phyloP scores from a whole-genome alignment of 2,113 vertebrate species.

The Rhodinocichla rosea region DNA sequence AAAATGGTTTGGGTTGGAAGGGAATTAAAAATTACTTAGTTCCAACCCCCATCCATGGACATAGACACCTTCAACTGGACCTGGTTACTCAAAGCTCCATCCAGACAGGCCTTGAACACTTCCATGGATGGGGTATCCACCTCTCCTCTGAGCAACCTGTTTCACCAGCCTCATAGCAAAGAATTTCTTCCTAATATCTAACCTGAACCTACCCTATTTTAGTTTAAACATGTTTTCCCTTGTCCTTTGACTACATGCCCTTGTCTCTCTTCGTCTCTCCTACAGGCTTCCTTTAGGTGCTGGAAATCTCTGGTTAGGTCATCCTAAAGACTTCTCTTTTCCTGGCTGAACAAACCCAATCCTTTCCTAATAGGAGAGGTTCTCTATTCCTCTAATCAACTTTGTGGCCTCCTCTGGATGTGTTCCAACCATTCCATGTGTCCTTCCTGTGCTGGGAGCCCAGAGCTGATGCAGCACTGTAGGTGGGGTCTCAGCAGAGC shows the following conservation, averaged over 20 bases:
- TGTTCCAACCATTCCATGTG: accelerated
- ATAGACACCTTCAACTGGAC: background rate
- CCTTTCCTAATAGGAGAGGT: background rate
- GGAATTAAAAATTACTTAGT: background rate
- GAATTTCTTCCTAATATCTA: background rate
- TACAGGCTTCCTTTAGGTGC: background rate
- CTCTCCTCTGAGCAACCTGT: background rate
- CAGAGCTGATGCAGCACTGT: background rate
- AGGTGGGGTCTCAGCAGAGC: background rate
- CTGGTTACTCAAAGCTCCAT: background rate
- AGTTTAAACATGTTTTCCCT: background rate
- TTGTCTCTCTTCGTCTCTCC: background rate
- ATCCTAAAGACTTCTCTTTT: background rate
- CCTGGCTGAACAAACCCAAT: background rate
- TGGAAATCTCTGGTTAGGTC: background rate
- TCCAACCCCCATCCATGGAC: background rate
- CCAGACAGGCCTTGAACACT: background rate
- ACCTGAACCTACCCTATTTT: background rate
- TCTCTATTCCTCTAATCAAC: background rate
- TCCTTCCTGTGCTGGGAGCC: background rate
- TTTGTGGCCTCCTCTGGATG: background rate
- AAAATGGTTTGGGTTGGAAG: background rate
- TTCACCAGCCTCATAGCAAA: background rate
- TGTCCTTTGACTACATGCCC: background rate
- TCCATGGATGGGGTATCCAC: background rate